Conservation (phyloP, 2,888 invertebrate genomes). For the Ormia ochracea region DNA sequence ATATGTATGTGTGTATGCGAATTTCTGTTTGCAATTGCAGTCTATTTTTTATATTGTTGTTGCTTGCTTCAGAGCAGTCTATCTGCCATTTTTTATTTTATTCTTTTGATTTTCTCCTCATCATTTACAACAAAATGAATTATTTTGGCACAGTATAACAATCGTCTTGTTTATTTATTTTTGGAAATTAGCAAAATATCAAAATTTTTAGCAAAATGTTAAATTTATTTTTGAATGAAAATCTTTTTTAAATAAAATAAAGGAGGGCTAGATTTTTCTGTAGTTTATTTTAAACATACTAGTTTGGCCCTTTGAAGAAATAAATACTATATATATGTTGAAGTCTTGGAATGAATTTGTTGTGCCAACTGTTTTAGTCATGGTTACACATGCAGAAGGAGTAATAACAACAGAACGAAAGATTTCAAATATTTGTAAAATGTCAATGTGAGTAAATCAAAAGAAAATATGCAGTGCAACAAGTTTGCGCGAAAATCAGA, state of each 20-base stretch:
- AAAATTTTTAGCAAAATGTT: slow-evolving; percentile 31
- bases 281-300: slow-evolving; percentile 10
- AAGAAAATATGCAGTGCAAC: slow-evolving; percentile 16
- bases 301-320: slow-evolving; percentile 19
- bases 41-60: slow-evolving; percentile 3
- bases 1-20: too few relatives aligned
- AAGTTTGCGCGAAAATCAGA: not conserved
- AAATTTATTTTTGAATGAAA: slow-evolving; percentile 42
- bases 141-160: slow-evolving; percentile 22
- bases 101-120: slow-evolving; percentile 7
- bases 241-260: not conserved
- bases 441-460: slow-evolving; percentile 36
- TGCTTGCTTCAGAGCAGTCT: slow-evolving; percentile 12
- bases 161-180: slow-evolving; percentile 68
- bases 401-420: slow-evolving; percentile 2
- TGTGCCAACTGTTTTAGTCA: slow-evolving; percentile 65
- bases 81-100: slow-evolving; percentile 16
- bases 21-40: not conserved
- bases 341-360: slow-evolving; percentile 56
- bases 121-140: slow-evolving; percentile 26
- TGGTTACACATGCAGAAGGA: slow-evolving; percentile 62
- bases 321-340: not conserved
- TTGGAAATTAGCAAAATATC: slow-evolving; percentile 73
- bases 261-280: slow-evolving; percentile 27
- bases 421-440: slow-evolving; percentile 23